Percentiles rank a stretch among this genome's conserved stretches.
phyloP scores from a whole-genome alignment of 37 sponge, comb jelly and placozoan species.

The Aphrocallistes beatrix region DNA sequence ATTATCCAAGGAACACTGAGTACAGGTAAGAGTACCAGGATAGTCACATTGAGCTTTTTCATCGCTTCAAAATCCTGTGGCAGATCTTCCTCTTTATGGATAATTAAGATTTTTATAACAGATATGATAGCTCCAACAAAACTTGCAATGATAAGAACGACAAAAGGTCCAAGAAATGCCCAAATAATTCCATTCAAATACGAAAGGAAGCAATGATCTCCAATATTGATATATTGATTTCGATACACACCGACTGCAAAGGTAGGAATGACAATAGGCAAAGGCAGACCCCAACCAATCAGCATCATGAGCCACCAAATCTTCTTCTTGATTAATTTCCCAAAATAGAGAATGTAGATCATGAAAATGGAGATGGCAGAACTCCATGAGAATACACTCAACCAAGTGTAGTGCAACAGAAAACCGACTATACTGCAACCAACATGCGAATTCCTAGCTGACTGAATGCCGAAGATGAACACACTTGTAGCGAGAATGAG shows the following conservation, averaged over 20 bases:
- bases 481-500: neutral
- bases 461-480: constrained; percentile 2
- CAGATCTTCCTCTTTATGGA: neutral
- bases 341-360: neutral
- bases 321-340: neutral
- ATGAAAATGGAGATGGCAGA: neutral
- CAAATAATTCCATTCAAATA: neutral
- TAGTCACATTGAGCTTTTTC: neutral
- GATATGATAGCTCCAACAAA: neutral
- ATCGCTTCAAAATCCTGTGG: neutral
- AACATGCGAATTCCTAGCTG: neutral
- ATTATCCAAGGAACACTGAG: neutral
- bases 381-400: constrained; percentile 20
- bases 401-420: neutral
- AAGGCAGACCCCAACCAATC: neutral
- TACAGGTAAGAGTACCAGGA: neutral
- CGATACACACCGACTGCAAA: neutral
- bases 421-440: constrained; percentile 1
- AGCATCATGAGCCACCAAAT: constrained; percentile 1
- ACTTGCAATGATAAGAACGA: neutral
- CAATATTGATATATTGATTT: neutral
- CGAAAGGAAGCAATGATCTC: neutral
- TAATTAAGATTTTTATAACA: neutral
- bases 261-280: neutral
- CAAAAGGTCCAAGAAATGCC: neutral